Evolutionary conservation across 2,888 invertebrate species (phyloP).

Genomic region (Galerucella pusilla): DNA sequence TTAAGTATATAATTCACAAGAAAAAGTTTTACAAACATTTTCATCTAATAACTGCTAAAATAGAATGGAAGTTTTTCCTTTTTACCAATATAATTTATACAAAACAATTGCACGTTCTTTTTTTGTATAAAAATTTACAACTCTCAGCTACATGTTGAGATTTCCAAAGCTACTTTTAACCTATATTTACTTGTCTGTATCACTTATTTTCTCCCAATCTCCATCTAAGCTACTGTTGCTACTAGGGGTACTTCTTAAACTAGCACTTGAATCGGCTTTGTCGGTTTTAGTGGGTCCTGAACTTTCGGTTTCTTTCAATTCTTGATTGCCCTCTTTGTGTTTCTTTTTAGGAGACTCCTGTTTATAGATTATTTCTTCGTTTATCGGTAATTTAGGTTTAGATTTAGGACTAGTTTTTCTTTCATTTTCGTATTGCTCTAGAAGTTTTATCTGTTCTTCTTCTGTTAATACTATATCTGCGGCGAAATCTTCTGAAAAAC

Average conservation of each 20-base stretch:
- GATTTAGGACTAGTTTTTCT: conserved; percentile 53
- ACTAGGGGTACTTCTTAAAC: conserved; percentile 55
- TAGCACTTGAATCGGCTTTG: conserved; percentile 55
- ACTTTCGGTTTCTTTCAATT: conserved; percentile 32
- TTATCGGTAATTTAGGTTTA: conserved; percentile 48
- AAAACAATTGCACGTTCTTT: background rate
- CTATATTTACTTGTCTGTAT: conserved; percentile 39
- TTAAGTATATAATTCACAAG: conserved; percentile 1
- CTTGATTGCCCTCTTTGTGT: conserved; percentile 34
- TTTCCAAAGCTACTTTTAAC: conserved; percentile 16
- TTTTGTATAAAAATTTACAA: conserved; percentile 8
- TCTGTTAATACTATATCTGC: conserved; percentile 75
- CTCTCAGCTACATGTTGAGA: conserved; percentile 26
- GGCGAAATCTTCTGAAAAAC: conserved; percentile 72
- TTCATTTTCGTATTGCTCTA: conserved; percentile 77
- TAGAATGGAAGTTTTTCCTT: background rate
- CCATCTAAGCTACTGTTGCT: conserved; percentile 63
- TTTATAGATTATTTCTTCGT: conserved; percentile 44
- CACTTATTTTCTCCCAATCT: conserved; percentile 65
- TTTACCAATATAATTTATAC: conserved; percentile 10
- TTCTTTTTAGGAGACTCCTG: conserved; percentile 51
- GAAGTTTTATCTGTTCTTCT: conserved; percentile 75
- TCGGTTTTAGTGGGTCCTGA: conserved; percentile 48
- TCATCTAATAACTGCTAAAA: background rate
- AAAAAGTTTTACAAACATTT: background rate